Conservation (phyloP, 2,797 vertebrate genomes). For the Ispidina lecontei region DNA sequence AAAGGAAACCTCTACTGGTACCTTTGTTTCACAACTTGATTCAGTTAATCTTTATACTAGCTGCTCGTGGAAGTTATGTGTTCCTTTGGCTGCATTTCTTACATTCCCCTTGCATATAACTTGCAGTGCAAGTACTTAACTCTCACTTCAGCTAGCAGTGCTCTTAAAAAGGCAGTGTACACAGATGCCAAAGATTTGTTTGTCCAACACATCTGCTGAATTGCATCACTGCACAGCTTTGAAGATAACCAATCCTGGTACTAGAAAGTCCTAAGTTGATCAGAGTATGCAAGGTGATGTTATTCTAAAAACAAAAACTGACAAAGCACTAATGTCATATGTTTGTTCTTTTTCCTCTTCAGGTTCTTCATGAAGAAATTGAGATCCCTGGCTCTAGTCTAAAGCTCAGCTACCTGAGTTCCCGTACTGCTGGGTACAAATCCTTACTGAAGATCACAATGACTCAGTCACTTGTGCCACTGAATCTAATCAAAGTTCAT, state of each 20-base stretch:
- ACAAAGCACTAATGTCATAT: not conserved
- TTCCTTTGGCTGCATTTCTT: constrained; percentile 57
- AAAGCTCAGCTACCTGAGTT: constrained; percentile 96
- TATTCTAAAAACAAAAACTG: not conserved
- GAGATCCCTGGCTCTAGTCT: constrained; percentile 91
- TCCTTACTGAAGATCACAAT: constrained; percentile 96
- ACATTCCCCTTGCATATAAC: constrained; percentile 16
- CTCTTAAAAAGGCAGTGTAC: constrained; percentile 23
- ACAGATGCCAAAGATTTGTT: constrained; percentile 47
- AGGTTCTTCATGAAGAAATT: constrained; percentile 98
- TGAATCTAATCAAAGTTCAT: constrained; percentile 96
- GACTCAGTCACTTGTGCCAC: constrained; percentile 93
- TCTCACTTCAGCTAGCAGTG: constrained; percentile 52
- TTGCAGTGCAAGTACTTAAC: constrained; percentile 59
- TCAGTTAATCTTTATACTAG: constrained; percentile 27
- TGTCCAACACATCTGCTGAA: constrained; percentile 56
- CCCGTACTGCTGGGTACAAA: constrained; percentile 92
- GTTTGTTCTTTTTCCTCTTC: constrained; percentile 17
- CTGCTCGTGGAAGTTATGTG: constrained; percentile 14
- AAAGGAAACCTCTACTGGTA: not conserved
- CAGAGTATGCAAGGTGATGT: not conserved
- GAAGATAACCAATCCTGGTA: not conserved
- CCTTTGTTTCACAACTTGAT: constrained; percentile 19
- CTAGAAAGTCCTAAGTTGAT: not conserved
- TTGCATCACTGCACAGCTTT: not conserved